A percentile compares a stretch with the other conserved stretches of the same genome.
Conservation (phyloP, 2,113 vertebrate genomes). For the Zosterops lateralis region DNA sequence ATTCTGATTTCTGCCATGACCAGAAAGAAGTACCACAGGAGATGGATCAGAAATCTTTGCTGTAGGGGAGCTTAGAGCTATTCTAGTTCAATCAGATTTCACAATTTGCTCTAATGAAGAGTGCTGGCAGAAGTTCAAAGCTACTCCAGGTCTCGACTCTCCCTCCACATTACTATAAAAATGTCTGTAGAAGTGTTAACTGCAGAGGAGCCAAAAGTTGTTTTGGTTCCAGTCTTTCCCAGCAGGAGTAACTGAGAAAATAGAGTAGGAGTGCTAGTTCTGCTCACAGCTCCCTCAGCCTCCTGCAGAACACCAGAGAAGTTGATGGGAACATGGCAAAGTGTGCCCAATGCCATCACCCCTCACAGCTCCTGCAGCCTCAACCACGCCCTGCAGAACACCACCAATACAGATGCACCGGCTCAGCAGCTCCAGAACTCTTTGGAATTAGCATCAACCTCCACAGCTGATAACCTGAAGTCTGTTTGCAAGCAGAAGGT, state of each 20-base stretch:
- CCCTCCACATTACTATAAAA: slow-evolving; percentile 48
- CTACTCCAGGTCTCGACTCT: slow-evolving; percentile 45
- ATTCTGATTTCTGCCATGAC: not conserved
- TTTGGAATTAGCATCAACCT: slow-evolving; percentile 57
- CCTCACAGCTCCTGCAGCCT: not conserved
- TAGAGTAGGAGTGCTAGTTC: slow-evolving; percentile 38
- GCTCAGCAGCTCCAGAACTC: slow-evolving; percentile 30
- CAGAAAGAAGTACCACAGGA: not conserved
- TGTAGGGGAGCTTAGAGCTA: slow-evolving; percentile 52
- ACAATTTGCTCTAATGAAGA: slow-evolving; percentile 60
- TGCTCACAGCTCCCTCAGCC: slow-evolving; percentile 15
- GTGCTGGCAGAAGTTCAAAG: slow-evolving; percentile 50
- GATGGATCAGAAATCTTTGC: slow-evolving; percentile 21
- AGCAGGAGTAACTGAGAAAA: slow-evolving; percentile 52
- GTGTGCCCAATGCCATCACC: not conserved
- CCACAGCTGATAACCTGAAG: slow-evolving; percentile 54
- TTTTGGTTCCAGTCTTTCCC: slow-evolving; percentile 54
- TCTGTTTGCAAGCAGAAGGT: slow-evolving; percentile 63
- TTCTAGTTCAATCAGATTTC: slow-evolving; percentile 57
- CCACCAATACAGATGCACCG: not conserved
- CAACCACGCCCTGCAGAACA: not conserved
- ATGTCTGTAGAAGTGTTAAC: slow-evolving; percentile 51
- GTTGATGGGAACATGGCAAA: not conserved
- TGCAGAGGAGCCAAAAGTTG: slow-evolving; percentile 56
- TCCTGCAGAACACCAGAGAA: slow-evolving; percentile 7